Evolutionary conservation across 2,113 vertebrate species (phyloP).

Genomic region (Aspidoscelis tigris): DNA sequence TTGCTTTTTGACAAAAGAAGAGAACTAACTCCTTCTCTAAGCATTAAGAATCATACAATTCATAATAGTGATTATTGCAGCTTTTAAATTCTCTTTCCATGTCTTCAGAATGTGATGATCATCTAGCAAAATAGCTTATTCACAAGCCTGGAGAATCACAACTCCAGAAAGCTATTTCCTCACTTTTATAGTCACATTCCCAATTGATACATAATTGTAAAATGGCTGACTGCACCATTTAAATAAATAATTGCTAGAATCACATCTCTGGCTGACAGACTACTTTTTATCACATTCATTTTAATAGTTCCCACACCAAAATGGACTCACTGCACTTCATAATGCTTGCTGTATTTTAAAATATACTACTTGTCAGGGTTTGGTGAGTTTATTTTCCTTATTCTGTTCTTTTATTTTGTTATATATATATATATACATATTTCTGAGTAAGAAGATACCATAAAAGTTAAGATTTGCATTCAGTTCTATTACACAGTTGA

Average conservation of each 20-base stretch:
- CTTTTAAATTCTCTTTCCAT: background rate
- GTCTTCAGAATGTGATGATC: background rate
- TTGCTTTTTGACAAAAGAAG: background rate
- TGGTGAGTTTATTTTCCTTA: constrained; percentile 2
- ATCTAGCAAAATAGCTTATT: constrained; percentile 4
- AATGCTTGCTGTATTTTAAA: constrained; percentile 51
- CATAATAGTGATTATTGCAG: background rate
- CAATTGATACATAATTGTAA: constrained; percentile 25
- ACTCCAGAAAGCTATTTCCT: background rate
- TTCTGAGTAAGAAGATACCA: constrained; percentile 39
- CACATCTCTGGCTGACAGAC: constrained; percentile 34
- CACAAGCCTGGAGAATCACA: constrained; percentile 3
- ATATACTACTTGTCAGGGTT: background rate
- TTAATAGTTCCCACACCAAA: constrained; percentile 57
- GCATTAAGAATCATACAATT: background rate
- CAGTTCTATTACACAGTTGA: constrained; percentile 33
- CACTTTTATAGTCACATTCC: constrained; percentile 9
- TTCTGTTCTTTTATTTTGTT: background rate
- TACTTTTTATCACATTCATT: constrained; percentile 43
- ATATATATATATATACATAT: background rate
- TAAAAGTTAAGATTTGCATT: constrained; percentile 25
- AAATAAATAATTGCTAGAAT: constrained; percentile 58
- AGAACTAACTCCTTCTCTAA: background rate
- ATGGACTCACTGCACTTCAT: constrained; percentile 8
- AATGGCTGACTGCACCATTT: constrained; percentile 45